These are phyloP conservation scores for Zaprionus lachaisei DNA, from an alignment of 1,140 invertebrate species.

Conservation along the genomic window DNA sequence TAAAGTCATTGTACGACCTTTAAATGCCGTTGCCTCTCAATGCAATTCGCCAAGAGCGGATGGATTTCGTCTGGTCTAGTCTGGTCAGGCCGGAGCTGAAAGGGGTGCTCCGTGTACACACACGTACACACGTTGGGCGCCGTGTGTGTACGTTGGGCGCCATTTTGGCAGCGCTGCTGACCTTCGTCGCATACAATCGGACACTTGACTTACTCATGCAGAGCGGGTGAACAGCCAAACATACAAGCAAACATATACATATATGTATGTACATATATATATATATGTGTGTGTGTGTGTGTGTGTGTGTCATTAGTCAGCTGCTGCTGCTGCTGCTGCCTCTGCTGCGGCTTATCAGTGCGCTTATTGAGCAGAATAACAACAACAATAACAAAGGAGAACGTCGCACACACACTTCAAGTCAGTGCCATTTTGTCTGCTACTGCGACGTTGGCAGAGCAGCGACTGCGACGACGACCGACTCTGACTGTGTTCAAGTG, in stretches of 20 bases:
- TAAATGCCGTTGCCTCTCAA: constrained; percentile 56
- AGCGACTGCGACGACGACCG: constrained; percentile 33
- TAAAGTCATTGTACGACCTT: constrained; percentile 71
- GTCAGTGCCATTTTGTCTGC: constrained; percentile 69
- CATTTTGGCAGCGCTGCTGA: constrained; percentile 3
- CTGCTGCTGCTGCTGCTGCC: constrained; percentile 11
- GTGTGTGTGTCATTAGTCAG: constrained; percentile 26
- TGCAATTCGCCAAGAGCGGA: constrained; percentile 36
- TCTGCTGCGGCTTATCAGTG: constrained; percentile 31
- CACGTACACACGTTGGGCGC: not conserved
- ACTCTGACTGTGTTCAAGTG: constrained; percentile 27
- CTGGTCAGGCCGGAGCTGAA: too few relatives aligned
- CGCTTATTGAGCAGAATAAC: constrained; percentile 6
- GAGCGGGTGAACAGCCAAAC: not conserved
- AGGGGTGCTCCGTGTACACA: too few relatives aligned
- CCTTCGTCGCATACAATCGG: constrained; percentile 9
- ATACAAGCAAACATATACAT: not conserved
- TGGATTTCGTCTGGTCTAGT: constrained; percentile 21
- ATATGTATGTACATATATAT: not conserved
- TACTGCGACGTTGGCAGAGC: constrained; percentile 22
- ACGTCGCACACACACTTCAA: constrained; percentile 6
- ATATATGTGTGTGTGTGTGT: not conserved
- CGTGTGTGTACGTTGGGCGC: not conserved
- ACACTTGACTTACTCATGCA: constrained; percentile 9
- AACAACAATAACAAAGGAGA: constrained; percentile 17